phyloP scores from a whole-genome alignment of 2,797 vertebrate species.

The Ceryle rudis region DNA sequence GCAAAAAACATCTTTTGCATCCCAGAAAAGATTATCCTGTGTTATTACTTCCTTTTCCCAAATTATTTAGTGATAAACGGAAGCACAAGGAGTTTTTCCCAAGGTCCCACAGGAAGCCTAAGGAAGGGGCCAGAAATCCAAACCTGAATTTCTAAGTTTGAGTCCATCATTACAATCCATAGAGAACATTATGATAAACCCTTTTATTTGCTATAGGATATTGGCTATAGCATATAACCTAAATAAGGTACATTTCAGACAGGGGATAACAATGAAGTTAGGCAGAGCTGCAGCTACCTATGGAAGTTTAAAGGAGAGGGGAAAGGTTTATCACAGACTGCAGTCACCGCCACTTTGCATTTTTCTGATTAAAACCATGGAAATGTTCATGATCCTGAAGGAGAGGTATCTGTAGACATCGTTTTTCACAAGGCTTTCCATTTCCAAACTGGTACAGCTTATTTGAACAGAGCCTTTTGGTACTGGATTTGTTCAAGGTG shows the following conservation, averaged over 20 bases:
- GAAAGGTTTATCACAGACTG: background rate
- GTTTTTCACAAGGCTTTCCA: background rate
- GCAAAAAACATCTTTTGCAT: background rate
- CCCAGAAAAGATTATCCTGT: background rate
- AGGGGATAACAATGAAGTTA: background rate
- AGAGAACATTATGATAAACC: background rate
- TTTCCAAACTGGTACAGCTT: background rate
- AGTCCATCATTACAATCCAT: background rate
- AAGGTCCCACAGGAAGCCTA: background rate
- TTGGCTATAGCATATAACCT: background rate
- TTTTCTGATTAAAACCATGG: background rate
- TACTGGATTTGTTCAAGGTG: background rate
- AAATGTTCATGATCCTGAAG: background rate
- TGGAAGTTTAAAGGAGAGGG: background rate
- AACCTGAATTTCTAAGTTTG: background rate
- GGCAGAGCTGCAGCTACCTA: background rate
- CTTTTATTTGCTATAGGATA: background rate
- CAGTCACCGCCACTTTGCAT: background rate
- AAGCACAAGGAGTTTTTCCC: background rate
- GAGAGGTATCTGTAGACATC: background rate
- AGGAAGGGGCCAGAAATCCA: background rate
- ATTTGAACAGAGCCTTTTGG: background rate
- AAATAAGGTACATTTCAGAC: background rate
- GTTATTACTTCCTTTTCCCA: background rate
- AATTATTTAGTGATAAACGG: background rate